Conservation (phyloP, 2,888 invertebrate genomes). For the Spisula solida region DNA sequence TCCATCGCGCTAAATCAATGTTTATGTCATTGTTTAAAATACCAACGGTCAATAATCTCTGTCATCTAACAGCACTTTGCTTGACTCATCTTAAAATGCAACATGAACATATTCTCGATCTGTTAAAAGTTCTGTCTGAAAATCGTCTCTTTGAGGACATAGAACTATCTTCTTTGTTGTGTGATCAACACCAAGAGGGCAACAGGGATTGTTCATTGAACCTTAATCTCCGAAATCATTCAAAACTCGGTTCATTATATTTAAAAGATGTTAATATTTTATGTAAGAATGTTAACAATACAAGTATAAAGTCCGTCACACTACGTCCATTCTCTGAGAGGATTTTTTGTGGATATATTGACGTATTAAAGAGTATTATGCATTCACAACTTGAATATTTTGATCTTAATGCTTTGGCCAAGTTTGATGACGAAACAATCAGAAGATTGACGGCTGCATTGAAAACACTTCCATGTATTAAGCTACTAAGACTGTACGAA, state of each 20-base stretch:
- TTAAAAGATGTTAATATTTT: not conserved
- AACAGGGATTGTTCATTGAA: not conserved
- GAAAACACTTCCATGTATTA: slow-evolving; percentile 10
- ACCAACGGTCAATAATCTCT: not conserved
- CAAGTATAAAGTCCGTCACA: not conserved
- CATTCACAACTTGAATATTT: not conserved
- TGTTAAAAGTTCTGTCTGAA: not conserved
- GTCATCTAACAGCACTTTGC: not conserved
- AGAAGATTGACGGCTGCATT: not conserved
- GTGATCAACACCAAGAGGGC: not conserved
- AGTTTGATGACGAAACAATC: not conserved
- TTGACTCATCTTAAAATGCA: not conserved
- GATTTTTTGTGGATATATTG: not conserved
- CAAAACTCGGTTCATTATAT: not conserved
- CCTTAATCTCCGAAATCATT: not conserved
- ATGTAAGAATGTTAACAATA: not conserved
- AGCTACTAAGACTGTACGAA: not conserved
- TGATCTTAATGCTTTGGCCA: not conserved
- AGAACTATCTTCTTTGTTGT: not conserved
- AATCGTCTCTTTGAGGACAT: not conserved
- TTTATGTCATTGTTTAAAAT: not conserved
- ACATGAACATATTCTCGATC: not conserved
- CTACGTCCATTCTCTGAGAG: not conserved
- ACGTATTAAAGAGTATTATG: not conserved
- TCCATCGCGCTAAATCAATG: not conserved